phyloP scores from a whole-genome alignment of 2,797 vertebrate genomes.

The Graptemys geographica region DNA sequence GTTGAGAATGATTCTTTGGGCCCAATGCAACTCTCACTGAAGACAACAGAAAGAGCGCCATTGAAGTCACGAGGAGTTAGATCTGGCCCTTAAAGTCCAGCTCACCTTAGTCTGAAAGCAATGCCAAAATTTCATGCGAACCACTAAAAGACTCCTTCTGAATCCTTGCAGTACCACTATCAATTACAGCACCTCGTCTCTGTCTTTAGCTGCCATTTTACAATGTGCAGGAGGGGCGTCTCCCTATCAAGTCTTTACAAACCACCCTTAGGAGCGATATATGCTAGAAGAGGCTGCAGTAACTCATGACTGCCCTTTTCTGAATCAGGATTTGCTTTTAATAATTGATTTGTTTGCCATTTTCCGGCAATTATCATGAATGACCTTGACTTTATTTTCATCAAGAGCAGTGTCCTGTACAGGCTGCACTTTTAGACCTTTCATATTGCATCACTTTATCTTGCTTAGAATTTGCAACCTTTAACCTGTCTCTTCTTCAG shows the following conservation, averaged over 20 bases:
- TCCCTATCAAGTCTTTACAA: slow-evolving; percentile 14
- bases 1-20: not conserved
- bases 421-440: not conserved
- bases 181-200: not conserved
- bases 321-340: slow-evolving; percentile 17
- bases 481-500: not conserved
- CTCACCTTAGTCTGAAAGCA: not conserved
- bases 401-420: not conserved
- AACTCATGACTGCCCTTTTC: slow-evolving; percentile 12
- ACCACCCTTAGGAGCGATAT: not conserved
- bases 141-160: not conserved
- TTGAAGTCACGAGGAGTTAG: not conserved
- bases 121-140: not conserved
- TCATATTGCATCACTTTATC: not conserved
- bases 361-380: not conserved
- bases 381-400: not conserved
- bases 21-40: not conserved
- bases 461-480: not conserved
- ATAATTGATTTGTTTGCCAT: slow-evolving; percentile 49
- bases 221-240: not conserved
- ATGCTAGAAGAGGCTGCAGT: not conserved
- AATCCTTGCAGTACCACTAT: not conserved
- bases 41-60: not conserved
- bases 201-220: not conserved
- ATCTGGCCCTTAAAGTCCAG: not conserved